Conservation (phyloP, 2,888 invertebrate genomes). For the Latheticus oryzae region DNA sequence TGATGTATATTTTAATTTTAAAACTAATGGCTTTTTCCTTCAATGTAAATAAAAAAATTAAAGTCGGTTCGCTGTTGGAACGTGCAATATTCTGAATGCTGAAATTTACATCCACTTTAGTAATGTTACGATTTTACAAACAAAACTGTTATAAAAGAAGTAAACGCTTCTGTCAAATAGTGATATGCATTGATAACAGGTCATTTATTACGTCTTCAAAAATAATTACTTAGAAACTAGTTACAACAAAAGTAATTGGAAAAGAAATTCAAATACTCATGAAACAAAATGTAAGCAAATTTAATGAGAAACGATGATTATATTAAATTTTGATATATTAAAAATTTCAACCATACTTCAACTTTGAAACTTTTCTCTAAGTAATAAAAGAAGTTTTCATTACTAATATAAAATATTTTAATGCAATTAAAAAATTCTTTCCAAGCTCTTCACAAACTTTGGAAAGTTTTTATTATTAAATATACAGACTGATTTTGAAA, state of each 20-base stretch:
- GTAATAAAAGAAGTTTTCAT: constrained; percentile 51
- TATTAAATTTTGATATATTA: constrained; percentile 26
- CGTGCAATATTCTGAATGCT: constrained; percentile 56
- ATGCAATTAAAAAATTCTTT: constrained; percentile 59
- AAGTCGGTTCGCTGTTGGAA: constrained; percentile 51
- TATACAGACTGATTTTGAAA: constrained; percentile 56
- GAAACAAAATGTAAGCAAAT: neutral
- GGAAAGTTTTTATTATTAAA: constrained; percentile 52
- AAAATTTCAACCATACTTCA: constrained; percentile 31
- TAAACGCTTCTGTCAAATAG: constrained; percentile 12
- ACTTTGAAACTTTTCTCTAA: constrained; percentile 35
- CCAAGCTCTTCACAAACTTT: constrained; percentile 44
- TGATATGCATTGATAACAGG: too few relatives aligned
- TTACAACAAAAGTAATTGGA: neutral
- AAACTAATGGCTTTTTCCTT: constrained; percentile 63
- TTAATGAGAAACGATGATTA: constrained; percentile 11
- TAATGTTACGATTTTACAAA: constrained; percentile 21
- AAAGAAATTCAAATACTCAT: constrained; percentile 1
- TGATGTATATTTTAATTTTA: constrained; percentile 66
- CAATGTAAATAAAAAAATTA: constrained; percentile 63
- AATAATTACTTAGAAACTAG: too few relatives aligned
- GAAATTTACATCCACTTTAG: constrained; percentile 54
- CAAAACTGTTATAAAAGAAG: constrained; percentile 15
- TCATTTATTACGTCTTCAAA: too few relatives aligned
- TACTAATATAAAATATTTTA: constrained; percentile 58